Conservation (phyloP, 2,797 vertebrate genomes). For the Heliangelus exortis region DNA sequence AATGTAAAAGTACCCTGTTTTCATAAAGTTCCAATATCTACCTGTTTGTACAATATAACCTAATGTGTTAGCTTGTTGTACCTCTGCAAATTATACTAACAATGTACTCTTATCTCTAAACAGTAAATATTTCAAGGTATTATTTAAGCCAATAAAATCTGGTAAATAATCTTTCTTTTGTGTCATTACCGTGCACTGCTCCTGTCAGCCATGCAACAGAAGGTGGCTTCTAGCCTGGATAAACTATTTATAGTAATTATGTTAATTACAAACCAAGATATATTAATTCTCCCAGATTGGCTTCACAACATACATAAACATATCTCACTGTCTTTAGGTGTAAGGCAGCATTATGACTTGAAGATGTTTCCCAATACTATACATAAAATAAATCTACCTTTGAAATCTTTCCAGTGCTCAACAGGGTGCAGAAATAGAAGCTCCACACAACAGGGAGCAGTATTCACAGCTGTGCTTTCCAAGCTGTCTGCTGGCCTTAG, state of each 20-base stretch:
- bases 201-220: not conserved
- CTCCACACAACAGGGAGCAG: not conserved
- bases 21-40: not conserved
- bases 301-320: not conserved
- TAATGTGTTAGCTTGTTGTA: not conserved
- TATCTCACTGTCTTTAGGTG: not conserved
- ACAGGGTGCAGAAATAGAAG: not conserved
- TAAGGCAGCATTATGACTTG: not conserved
- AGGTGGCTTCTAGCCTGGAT: slow-evolving; percentile 10
- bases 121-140: slow-evolving; percentile 6
- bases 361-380: not conserved
- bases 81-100: not conserved
- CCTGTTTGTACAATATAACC: not conserved
- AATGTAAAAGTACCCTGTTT: not conserved
- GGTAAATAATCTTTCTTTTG: not conserved
- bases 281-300: not conserved
- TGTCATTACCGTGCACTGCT: not conserved
- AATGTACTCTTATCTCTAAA: not conserved
- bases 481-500: not conserved
- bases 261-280: slow-evolving; percentile 5
- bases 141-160: not conserved
- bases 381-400: not conserved
- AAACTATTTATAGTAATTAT: not conserved
- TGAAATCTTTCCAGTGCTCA: not conserved
- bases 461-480: not conserved